Evolutionary conservation across 2,888 invertebrate genomes (phyloP), one percentile per base, ranked within the genome.

Genomic region (Tuta absoluta): DNA sequence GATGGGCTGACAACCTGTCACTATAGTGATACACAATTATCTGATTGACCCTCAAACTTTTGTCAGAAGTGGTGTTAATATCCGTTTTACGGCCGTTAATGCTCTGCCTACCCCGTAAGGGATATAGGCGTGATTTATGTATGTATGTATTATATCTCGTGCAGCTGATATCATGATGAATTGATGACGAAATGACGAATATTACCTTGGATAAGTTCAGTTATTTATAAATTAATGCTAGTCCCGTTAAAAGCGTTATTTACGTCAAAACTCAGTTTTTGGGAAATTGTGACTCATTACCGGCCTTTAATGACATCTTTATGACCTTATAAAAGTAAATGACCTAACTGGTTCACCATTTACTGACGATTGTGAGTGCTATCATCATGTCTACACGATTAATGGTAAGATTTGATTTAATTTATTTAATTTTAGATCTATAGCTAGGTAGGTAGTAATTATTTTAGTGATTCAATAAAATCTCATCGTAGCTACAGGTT

Each of bases 341-440:
- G 12, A 3, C 11, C 12, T 14, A 12, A 45, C 28, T 49, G 12
- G 21, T 57, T 53, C 17, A 61, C 57, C 48, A 48, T 48, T 62
- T 38, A 45, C 49, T 38, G n/a, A 1, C 23, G 41, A 17, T 17
- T 51, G 8, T 17, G 8, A 38, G 12, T 51, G 11, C 12, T n/a
- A 11, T 33, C 65, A 67, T 59, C 41, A 71, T 71, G 71, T 62
- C 66, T 63, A 62, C 51, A 1, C 63, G 62, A 61, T n/a, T 66
- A 11, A 28, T 68, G 68, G 71, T 71, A 63, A 69, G 69, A 8
- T 19, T 28, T 37, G 0, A 19, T n/a, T 37, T 19, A 5, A 28
- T 56, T 51, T 51, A 23, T 12, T 51, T 51, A 12, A 11, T 51
- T 12, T 51, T 19, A 21, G 38, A 38, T 2, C n/a, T 41, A 14